These are phyloP conservation scores for Dromaius novaehollandiae DNA, from an alignment of 2,113 vertebrate species.

Conservation along the genomic window DNA sequence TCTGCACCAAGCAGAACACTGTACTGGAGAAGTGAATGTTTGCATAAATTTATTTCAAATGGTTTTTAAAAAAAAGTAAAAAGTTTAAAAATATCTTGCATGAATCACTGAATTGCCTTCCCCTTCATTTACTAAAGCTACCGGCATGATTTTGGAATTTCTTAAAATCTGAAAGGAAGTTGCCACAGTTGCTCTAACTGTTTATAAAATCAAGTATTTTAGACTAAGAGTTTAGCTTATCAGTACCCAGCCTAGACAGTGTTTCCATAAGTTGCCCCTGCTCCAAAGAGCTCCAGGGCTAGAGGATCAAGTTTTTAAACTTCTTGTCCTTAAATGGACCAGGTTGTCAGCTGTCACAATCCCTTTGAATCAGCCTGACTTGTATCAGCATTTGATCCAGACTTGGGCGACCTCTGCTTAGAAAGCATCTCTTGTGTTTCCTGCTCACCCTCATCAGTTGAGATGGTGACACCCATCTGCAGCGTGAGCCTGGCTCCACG, in stretches of 20 bases:
- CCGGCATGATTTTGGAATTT: not conserved
- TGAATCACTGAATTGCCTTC: not conserved
- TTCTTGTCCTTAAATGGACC: not conserved
- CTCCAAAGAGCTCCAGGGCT: not conserved
- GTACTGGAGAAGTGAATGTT: not conserved
- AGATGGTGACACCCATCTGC: not conserved
- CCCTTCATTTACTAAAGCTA: not conserved
- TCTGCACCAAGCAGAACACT: not conserved
- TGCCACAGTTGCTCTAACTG: not conserved
- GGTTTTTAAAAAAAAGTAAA: not conserved
- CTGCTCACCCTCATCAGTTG: rapidly evolving
- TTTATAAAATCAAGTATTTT: not conserved
- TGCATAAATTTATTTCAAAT: not conserved
- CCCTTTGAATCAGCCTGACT: not conserved
- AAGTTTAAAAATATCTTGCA: not conserved
- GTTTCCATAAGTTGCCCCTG: not conserved
- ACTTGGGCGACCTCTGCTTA: not conserved
- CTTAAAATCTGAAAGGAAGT: not conserved
- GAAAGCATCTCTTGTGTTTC: not conserved
- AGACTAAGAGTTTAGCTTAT: not conserved
- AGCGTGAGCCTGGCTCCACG: not conserved
- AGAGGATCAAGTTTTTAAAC: not conserved
- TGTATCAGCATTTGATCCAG: not conserved
- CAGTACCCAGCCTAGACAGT: not conserved
- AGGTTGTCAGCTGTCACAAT: not conserved